phyloP scores from a whole-genome alignment of 2,113 vertebrate genomes.

The Limanda limanda region DNA sequence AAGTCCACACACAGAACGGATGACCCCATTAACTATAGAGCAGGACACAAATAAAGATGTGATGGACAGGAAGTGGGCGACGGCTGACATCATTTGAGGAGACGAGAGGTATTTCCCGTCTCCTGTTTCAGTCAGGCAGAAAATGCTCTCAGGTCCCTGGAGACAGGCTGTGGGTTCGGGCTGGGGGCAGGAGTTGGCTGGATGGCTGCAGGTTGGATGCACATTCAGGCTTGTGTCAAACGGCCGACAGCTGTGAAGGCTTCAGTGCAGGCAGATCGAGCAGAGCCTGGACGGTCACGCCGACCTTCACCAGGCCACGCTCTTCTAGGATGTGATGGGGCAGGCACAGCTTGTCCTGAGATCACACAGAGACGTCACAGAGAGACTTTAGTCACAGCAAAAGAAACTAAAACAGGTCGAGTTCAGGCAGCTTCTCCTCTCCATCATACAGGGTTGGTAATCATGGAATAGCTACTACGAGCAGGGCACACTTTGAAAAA shows the following conservation, averaged over 20 bases:
- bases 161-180: conserved; percentile 7
- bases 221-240: conserved; percentile 77
- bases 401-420: too few relatives aligned
- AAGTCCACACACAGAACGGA: conserved; percentile 42
- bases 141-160: conserved; percentile 64
- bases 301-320: conserved; percentile 95
- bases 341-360: conserved; percentile 95
- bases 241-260: conserved; percentile 88
- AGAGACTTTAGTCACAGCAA: neutral
- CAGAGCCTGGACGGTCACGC: conserved; percentile 94
- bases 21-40: conserved; percentile 16
- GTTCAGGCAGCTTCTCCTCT: too few relatives aligned
- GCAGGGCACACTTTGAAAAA: too few relatives aligned
- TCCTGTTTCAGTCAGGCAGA: conserved; percentile 71
- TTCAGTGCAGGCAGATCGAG: conserved; percentile 89
- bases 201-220: neutral
- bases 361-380: conserved; percentile 12
- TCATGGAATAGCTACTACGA: too few relatives aligned
- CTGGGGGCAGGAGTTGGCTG: conserved; percentile 13
- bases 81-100: conserved; percentile 77
- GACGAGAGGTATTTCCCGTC: conserved; percentile 33
- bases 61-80: conserved; percentile 31
- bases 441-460: too few relatives aligned
- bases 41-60: conserved; percentile 40
- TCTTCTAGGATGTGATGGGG: conserved; percentile 99